Evolutionary conservation across 2,113 vertebrate genomes (phyloP).

Genomic region (Engystomops pustulosus): DNA sequence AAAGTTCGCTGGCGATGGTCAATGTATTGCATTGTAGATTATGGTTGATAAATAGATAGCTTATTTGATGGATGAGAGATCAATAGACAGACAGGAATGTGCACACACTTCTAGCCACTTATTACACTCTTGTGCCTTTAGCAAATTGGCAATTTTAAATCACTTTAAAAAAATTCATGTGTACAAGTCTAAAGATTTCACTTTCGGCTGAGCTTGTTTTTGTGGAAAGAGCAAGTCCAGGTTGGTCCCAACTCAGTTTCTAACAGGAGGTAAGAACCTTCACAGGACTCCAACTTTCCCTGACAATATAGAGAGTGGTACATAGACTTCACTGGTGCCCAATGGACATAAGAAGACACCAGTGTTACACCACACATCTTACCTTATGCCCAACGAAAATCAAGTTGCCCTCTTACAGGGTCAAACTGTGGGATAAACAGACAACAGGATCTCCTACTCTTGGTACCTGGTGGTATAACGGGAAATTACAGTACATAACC

Average conservation of each 20-base stretch:
- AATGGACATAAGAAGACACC: no score
- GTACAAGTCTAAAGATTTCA: not conserved
- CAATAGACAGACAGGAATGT: slow-evolving; percentile 18
- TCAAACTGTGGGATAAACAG: no score
- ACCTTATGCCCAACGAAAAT: no score
- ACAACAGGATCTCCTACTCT: no score
- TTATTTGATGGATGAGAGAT: slow-evolving; percentile 37
- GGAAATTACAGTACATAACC: no score
- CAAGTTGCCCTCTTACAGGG: no score
- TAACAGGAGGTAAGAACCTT: not conserved
- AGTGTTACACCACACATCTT: no score
- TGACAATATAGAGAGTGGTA: no score
- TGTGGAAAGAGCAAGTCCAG: not conserved
- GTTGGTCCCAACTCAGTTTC: not conserved
- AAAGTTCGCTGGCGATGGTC: slow-evolving; percentile 77
- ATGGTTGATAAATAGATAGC: slow-evolving; percentile 52
- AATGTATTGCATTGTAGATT: slow-evolving; percentile 74
- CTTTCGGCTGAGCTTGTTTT: not conserved
- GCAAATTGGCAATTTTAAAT: not conserved
- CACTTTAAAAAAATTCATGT: not conserved
- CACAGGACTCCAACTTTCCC: not conserved
- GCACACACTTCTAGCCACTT: not conserved
- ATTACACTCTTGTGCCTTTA: not conserved
- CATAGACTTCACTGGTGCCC: no score
- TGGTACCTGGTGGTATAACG: no score